Base-by-base conservation (phyloP, 2,797 vertebrate species). In the Syndactyla subalaris region DNA sequence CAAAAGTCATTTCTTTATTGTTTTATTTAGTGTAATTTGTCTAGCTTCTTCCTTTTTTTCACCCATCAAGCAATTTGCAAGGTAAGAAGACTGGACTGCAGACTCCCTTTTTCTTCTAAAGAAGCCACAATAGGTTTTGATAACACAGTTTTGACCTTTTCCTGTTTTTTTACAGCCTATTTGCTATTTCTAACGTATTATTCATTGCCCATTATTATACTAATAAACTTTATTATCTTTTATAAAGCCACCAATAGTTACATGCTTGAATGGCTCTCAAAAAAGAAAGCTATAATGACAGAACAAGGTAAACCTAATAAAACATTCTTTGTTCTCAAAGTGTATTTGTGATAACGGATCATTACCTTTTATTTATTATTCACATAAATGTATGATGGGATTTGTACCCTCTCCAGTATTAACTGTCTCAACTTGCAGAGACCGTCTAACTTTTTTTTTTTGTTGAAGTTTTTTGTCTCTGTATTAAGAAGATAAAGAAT, bases 191-290 rank as follows among this genome's bases (percentile, higher is more conserved):
- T 87, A 49, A 77, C 74, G 49, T 71, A 96, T 93, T 92, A 95
- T 96, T 97, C 91, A 92, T 90, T 76, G 71, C 55, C 54, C 16
- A 55, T 97, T 97, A 97, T 97, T 96, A 95, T 29, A 45, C 90
- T 97, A 97, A 97, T 97, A 97, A 97, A 94, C 83, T 98, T 97
- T 97, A 97, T 96, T 95, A 94, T 95, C 86, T 95, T 85, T 96
- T 97, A 95, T 94, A 80, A 96, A 95, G 92, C 86, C 26, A 41
- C 46, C 24, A 61, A 59, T 88, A 38, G 58, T 96, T 97, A 95
- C 82, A 97, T 88, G 96, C 95, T 93, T 94, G 91, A 92, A 95
- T 89, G 63, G 54, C n/a, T 73, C 68, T 85, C 92, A 82, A 66
- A 77, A 79, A 96, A 92, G 41, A 67, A 96, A 96, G 94, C 70